A percentile compares a stretch with the other conserved stretches of the same genome.
Evolutionary conservation across 2,888 invertebrate species (phyloP).

Genomic region (Coelopa pilipes): DNA sequence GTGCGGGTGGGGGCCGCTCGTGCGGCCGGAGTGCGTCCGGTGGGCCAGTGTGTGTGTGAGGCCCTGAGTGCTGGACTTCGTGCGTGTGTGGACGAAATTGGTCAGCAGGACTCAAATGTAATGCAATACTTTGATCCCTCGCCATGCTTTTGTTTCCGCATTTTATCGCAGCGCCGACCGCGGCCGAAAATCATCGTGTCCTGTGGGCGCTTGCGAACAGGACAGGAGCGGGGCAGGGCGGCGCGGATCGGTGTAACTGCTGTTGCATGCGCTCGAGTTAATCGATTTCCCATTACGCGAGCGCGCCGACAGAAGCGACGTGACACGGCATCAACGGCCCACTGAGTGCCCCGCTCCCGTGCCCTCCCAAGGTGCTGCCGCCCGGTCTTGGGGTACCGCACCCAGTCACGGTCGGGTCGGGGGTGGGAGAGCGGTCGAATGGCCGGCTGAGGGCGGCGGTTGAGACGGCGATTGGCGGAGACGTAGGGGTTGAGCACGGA

Average conservation of each 20-base stretch:
- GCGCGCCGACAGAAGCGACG: slow-evolving; percentile 19
- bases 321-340: slow-evolving; percentile 7
- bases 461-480: too few relatives aligned
- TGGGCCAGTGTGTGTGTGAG: background rate
- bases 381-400: too few relatives aligned
- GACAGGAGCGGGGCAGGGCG: background rate
- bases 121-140: slow-evolving; percentile 33
- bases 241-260: slow-evolving; percentile 10
- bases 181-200: slow-evolving; percentile 21
- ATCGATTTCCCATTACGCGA: slow-evolving; percentile 36
- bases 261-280: slow-evolving; percentile 28
- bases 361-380: background rate
- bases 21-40: background rate
- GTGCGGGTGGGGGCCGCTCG: background rate
- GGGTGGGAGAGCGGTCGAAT: too few relatives aligned
- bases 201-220: background rate
- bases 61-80: slow-evolving; percentile 3
- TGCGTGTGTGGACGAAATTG: slow-evolving; percentile 10
- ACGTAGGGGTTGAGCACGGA: too few relatives aligned
- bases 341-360: background rate
- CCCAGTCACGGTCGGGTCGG: too few relatives aligned
- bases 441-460: too few relatives aligned
- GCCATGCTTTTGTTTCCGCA: slow-evolving; percentile 15
- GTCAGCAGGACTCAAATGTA: slow-evolving; percentile 25
- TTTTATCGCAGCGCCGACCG: background rate